Base-by-base conservation (phyloP, 2,888 invertebrate species). In the Pycnomerus fuliginosus region DNA sequence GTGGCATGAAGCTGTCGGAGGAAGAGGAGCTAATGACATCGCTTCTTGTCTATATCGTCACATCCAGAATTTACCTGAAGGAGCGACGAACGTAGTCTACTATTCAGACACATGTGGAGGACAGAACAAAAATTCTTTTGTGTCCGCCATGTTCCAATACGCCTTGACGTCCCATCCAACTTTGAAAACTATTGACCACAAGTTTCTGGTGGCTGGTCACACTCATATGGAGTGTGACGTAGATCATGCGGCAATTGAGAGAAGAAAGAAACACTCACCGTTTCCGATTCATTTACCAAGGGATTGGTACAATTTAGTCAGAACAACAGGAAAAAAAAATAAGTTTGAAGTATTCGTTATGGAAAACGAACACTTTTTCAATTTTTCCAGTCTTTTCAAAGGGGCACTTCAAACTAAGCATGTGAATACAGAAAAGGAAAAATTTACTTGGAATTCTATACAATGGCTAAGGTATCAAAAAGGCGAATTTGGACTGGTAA, bases 91-190 rank as follows among this genome's bases (percentile, higher is more conserved):
- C 31, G 35, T 53, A n/a, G 41, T 50, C 4, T 57, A 61, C 27
- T 64, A 55, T 48, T 55, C 58, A n/a, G 60, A 60, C 34, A 64
- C 57, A 37, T 62, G 62, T 28, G 25, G 41, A 16, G 57, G 60
- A 3, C 60, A 58, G 36, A 49, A 62, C 27, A 57, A 55, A 41
- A 61, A 54, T 41, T 33, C 33, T 3, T 3, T 16, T 22, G 22
- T 33, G 3, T 2, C 13, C 17, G 20, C 33, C 2, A 33, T 33
- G 33, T 33, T 33, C 10, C 2, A 1, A 2, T 22, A 33, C 22
- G 10, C 10, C n/a, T 2, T 17, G 2, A 10, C 10, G 2, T 3
- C 3, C 5, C 2, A 33, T 3, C 2, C 2, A 13, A 22, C 15
- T 2, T 8, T 33, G 2, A 27, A 37, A 3, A 20, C 4, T 11